Percentiles rank a stretch among this genome's conserved stretches.
phyloP scores from a whole-genome alignment of 2,888 invertebrate genomes.

The Eilema griseolum region DNA sequence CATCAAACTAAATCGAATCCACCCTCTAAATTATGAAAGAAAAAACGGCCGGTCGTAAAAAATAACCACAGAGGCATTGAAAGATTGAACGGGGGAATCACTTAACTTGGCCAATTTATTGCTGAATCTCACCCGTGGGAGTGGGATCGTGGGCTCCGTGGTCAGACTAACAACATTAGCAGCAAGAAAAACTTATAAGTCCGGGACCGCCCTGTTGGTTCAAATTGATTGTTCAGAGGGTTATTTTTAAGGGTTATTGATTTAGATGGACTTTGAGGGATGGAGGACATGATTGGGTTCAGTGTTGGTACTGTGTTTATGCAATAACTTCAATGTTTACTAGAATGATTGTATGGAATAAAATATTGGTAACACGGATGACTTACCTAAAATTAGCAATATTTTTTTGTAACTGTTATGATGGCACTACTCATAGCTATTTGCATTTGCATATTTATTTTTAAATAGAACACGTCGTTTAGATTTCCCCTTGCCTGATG shows the following conservation, averaged over 20 bases:
- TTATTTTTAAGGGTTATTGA: conserved; percentile 67
- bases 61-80: conserved; percentile 80
- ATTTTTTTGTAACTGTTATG: no score
- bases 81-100: conserved; percentile 86
- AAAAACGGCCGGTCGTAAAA: conserved; percentile 67
- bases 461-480: no score
- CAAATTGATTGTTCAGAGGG: conserved; percentile 51
- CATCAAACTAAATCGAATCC: conserved; percentile 19
- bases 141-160: conserved; percentile 72
- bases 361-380: no score
- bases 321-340: no score
- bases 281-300: not conserved
- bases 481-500: no score
- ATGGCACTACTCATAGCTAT: no score
- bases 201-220: conserved; percentile 28
- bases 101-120: conserved; percentile 84
- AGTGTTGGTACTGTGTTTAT: no score
- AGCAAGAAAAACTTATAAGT: conserved; percentile 77
- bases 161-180: conserved; percentile 85
- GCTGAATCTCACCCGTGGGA: conserved; percentile 83
- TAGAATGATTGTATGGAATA: no score
- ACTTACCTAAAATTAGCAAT: no score
- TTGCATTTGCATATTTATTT: no score
- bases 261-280: conserved; percentile 38
- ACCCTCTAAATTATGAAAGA: conserved; percentile 69